Base-by-base conservation (phyloP, 2,113 vertebrate genomes). In the Chroicocephalus ridibundus region DNA sequence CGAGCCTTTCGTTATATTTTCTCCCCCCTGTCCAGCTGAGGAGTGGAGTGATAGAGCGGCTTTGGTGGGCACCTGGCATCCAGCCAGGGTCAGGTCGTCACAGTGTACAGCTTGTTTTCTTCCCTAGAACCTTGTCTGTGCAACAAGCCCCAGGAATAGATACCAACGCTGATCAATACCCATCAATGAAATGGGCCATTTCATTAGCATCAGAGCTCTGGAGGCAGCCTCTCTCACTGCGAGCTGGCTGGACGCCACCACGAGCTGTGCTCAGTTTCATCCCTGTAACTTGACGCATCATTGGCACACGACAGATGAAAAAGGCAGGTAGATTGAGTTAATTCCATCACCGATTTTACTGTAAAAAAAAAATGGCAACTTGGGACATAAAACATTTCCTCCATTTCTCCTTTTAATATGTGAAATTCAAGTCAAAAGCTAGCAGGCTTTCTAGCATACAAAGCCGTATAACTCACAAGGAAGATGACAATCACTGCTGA, bases 381-480 rank as follows among this genome's bases (percentile, higher is more conserved):
- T 69, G 74, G 70, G 52, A 96, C 91, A 96, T 76, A 82, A 86
- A 89, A 49, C 36, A 47, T 57, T 89, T 87, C 75, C 58, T 80
- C 52, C 68, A 38, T 76, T 94, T 90, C 69, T 93, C 40, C 55
- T 83, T 93, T 94, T 91, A 88, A 76, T 44, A 58, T 19, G 47
- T 81, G 46, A 88, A 82, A 93, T 55, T 55, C 58, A 62, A 78
- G 60, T 79, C 11, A 79, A 88, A 82, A 78, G 11, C 16, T 51
- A 70, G 34, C 52, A 40, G 36, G 64, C 74, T 91, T 91, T 62
- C 44, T 69, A 90, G 52, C 49, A 79, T 12, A 60, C 27, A 66
- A 49, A 82, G 55, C 58, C 58, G 49, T 32, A 27, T 32, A 94
- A 88, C 40, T 90, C 79, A 79, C 62, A 71, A 85, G 54, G 42